phyloP scores from a whole-genome alignment of 2,888 invertebrate genomes.

The Lissocephala sabroskyi region DNA sequence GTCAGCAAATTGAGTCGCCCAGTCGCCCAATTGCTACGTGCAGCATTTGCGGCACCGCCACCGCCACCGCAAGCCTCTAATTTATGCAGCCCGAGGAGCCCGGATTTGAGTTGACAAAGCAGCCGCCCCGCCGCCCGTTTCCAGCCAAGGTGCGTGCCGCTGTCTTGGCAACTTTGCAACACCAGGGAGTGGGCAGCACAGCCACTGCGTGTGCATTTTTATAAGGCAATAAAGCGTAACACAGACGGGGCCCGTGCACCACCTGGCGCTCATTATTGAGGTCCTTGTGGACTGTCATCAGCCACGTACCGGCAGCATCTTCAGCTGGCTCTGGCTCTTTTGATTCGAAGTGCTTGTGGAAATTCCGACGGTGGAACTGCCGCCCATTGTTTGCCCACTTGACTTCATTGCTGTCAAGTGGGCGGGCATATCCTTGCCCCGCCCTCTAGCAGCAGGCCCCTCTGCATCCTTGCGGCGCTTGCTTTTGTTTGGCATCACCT shows the following conservation, averaged over 20 bases:
- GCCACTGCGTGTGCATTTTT: conserved; percentile 4
- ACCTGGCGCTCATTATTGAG: conserved; percentile 53
- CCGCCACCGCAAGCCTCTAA: no score
- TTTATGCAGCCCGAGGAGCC: conserved; percentile 38
- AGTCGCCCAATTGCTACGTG: no score
- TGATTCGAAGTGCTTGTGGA: conserved; percentile 19
- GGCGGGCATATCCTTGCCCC: conserved; percentile 20
- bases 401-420: conserved; percentile 60
- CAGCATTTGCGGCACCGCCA: background rate
- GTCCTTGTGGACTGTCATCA: conserved; percentile 30
- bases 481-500: no score
- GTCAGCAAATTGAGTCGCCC: conserved; percentile 55
- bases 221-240: conserved; percentile 14
- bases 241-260: background rate
- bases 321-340: background rate
- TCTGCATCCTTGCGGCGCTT: background rate
- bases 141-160: no score
- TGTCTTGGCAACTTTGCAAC: background rate
- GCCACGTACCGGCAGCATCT: conserved; percentile 21
- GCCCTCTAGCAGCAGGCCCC: background rate
- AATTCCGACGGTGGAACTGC: conserved; percentile 45
- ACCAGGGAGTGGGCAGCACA: background rate
- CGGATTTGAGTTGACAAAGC: conserved; percentile 1
- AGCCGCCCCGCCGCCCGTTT: no score
- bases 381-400: conserved; percentile 55